These are phyloP conservation scores for Apostichopus japonicus DNA, from an alignment of 35 echinoderm and acorn worm genomes.

Conservation along the genomic window DNA sequence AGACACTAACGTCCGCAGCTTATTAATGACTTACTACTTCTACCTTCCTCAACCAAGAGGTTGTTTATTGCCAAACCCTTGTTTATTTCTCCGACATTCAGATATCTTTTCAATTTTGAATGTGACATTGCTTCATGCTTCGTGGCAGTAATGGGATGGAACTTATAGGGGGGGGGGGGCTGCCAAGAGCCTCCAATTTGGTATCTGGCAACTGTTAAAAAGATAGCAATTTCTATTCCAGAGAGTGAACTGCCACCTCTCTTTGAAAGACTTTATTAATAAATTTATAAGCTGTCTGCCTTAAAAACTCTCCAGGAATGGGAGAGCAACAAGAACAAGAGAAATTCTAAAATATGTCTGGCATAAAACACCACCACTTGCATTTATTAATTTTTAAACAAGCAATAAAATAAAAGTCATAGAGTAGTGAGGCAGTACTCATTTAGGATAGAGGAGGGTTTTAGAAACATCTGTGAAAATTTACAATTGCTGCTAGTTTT, in stretches of 20 bases:
- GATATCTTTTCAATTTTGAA: slow-evolving; percentile 53
- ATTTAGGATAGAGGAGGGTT: background rate
- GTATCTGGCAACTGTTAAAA: slow-evolving; percentile 41
- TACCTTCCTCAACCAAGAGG: background rate
- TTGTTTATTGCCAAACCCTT: slow-evolving; percentile 36
- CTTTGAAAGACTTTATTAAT: slow-evolving; percentile 49
- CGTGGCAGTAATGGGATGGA: slow-evolving; percentile 29
- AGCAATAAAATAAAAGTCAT: slow-evolving; percentile 52
- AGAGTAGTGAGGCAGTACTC: background rate
- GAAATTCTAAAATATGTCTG: slow-evolving; percentile 25
- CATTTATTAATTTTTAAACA: slow-evolving; percentile 51
- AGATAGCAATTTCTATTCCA: slow-evolving; percentile 46
- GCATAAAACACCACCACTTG: slow-evolving; percentile 39
- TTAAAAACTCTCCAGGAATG: background rate
- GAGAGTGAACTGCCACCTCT: slow-evolving; percentile 19
- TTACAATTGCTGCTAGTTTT: slow-evolving; percentile 18
- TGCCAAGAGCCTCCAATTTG: background rate
- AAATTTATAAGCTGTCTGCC: slow-evolving; percentile 39
- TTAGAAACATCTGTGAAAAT: background rate
- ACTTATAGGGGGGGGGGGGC: slow-evolving; percentile 27
- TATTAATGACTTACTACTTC: slow-evolving; percentile 5
- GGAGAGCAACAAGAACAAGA: background rate
- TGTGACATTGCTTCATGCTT: slow-evolving; percentile 36
- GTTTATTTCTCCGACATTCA: slow-evolving; percentile 48
- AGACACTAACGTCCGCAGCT: background rate